Evolutionary conservation across 2,113 vertebrate species (phyloP).

Genomic region (Ophiodon elongatus): DNA sequence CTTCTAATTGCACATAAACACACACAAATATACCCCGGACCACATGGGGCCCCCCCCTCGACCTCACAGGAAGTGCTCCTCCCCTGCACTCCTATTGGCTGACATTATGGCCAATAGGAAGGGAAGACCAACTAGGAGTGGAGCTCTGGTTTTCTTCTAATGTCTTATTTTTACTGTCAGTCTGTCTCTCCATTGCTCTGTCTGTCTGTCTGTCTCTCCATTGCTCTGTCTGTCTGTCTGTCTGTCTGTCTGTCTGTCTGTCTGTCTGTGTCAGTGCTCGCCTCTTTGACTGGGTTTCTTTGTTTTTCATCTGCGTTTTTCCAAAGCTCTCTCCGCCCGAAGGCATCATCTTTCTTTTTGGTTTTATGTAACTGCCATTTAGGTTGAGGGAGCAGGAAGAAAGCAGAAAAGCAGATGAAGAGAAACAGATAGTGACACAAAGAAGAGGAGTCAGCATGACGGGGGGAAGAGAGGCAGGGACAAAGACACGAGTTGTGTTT

Average conservation of each 20-base stretch:
- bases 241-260: slow-evolving; percentile 1
- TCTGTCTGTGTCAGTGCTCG: slow-evolving; percentile 5
- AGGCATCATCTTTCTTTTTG: slow-evolving; percentile 57
- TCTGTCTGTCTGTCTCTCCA: slow-evolving; percentile 15
- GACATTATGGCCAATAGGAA: slow-evolving; percentile 58
- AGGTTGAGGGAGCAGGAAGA: slow-evolving; percentile 27
- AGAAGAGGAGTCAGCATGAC: slow-evolving; percentile 41
- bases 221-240: slow-evolving; percentile 4
- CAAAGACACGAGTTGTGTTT: slow-evolving; percentile 15
- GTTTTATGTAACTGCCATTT: slow-evolving; percentile 51
- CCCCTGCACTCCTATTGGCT: slow-evolving; percentile 72
- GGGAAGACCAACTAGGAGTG: slow-evolving; percentile 51
- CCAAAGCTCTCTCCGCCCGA: slow-evolving; percentile 33
- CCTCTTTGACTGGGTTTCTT: slow-evolving; percentile 8
- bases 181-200: slow-evolving; percentile 8
- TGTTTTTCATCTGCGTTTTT: slow-evolving; percentile 34
- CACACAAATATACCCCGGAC: slow-evolving; percentile 41
- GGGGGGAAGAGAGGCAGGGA: slow-evolving; percentile 15
- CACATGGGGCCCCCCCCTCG: slow-evolving; percentile 50
- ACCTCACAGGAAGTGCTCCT: slow-evolving; percentile 73
- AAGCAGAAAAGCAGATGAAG: slow-evolving; percentile 53
- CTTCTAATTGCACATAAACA: slow-evolving; percentile 26
- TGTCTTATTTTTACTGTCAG: slow-evolving; percentile 50
- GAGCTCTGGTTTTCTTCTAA: slow-evolving; percentile 48
- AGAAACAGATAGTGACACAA: slow-evolving; percentile 45